phyloP scores from a whole-genome alignment of 2,888 invertebrate genomes.

The Drosophila parthenogenetica region DNA sequence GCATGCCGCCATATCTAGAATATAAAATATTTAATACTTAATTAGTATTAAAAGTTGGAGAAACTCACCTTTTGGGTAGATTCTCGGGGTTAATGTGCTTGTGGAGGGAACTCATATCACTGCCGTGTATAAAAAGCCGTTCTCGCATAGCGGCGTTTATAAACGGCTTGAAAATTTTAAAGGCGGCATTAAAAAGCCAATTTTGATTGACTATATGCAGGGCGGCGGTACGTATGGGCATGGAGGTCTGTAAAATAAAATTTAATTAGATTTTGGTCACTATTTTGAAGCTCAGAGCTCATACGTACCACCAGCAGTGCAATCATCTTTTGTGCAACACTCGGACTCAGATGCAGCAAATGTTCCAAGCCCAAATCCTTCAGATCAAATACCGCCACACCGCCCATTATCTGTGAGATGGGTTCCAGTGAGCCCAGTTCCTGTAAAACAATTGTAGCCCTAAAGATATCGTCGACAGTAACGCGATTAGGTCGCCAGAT shows the following conservation, averaged over 20 bases:
- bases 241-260: conserved; percentile 87
- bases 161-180: conserved; percentile 91
- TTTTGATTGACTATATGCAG: conserved; percentile 93
- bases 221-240: conserved; percentile 90
- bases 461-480: conserved; percentile 89
- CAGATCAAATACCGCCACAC: conserved; percentile 91
- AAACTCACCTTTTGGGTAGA: conserved; percentile 87
- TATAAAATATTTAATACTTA: too few species aligned
- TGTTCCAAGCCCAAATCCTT: conserved; percentile 90
- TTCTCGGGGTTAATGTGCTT: conserved; percentile 89
- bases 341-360: conserved; percentile 90
- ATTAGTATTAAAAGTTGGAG: background rate
- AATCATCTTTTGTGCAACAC: conserved; percentile 88
- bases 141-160: conserved; percentile 89
- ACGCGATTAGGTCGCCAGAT: conserved; percentile 91
- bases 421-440: conserved; percentile 92
- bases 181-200: conserved; percentile 92
- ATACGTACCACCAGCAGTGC: conserved; percentile 88
- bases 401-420: conserved; percentile 91
- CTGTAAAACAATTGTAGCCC: conserved; percentile 89
- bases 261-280: too few species aligned
- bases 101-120: conserved; percentile 90
- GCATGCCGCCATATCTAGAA: conserved; percentile 84
- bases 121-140: conserved; percentile 88
- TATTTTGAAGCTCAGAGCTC: too few species aligned